These are phyloP conservation scores for Coluber constrictor DNA, from an alignment of 2,797 vertebrate genomes.

Conservation along the genomic window DNA sequence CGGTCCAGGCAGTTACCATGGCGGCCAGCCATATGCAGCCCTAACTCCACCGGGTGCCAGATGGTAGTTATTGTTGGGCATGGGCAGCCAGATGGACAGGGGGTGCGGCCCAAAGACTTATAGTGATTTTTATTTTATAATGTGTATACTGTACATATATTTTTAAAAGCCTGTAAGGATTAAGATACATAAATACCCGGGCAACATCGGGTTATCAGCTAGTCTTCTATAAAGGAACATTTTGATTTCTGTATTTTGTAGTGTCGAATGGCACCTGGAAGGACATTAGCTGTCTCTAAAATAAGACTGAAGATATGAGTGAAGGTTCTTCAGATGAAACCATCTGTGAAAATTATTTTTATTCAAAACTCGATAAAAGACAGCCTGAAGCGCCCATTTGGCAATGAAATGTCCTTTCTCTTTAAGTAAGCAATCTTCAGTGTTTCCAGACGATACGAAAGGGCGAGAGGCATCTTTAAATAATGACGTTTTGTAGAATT, in stretches of 20 bases:
- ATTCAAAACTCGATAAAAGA: not conserved
- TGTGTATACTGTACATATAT: too few relatives aligned
- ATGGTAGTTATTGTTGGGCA: too few relatives aligned
- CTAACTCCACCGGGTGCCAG: too few relatives aligned
- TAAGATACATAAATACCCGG: too few relatives aligned
- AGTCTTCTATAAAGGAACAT: not conserved
- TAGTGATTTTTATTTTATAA: too few relatives aligned
- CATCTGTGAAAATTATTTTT: not conserved
- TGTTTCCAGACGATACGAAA: not conserved
- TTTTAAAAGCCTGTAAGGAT: too few relatives aligned
- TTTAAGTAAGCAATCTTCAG: not conserved
- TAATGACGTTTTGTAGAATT: not conserved
- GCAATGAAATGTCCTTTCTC: not conserved
- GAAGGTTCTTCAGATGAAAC: not conserved
- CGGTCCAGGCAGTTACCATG: too few relatives aligned
- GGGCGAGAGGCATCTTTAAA: not conserved
- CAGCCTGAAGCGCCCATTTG: not conserved
- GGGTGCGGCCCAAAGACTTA: too few relatives aligned
- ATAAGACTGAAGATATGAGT: not conserved
- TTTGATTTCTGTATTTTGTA: not conserved
- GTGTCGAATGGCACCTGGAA: not conserved
- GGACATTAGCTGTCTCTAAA: not conserved
- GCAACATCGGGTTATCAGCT: too few relatives aligned
- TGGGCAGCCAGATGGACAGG: too few relatives aligned
- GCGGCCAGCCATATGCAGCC: too few relatives aligned